Percentiles rank a stretch among this genome's conserved stretches.
These are phyloP conservation scores for Drosophila recens DNA, from an alignment of 2,888 invertebrate species.

Conservation along the genomic window DNA sequence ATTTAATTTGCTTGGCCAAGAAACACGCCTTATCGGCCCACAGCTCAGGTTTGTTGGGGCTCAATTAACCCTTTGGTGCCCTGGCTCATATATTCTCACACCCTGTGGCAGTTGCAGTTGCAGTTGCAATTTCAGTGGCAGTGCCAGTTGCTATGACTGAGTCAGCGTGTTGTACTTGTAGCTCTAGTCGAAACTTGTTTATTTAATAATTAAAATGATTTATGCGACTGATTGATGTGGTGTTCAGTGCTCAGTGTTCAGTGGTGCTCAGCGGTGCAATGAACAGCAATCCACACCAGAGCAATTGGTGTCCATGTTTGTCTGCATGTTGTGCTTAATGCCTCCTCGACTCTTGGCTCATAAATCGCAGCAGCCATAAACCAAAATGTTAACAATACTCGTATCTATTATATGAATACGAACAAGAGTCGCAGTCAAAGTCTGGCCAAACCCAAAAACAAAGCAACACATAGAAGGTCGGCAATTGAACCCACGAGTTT, in stretches of 20 bases:
- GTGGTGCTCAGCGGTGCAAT: constrained; percentile 15
- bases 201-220: constrained; percentile 81
- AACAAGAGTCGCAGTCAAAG: not conserved
- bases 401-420: constrained; percentile 12
- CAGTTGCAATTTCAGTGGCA: constrained; percentile 2
- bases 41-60: constrained; percentile 33
- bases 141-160: constrained; percentile 31
- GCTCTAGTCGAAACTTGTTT: constrained; percentile 58
- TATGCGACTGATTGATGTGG: constrained; percentile 78
- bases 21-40: constrained; percentile 12
- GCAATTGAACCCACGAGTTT: constrained; percentile 41
- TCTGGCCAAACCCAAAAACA: constrained; percentile 51
- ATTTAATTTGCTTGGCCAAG: not conserved
- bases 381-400: constrained; percentile 67
- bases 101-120: constrained; percentile 29
- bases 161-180: constrained; percentile 44
- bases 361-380: constrained; percentile 66
- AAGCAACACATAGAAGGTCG: constrained; percentile 56
- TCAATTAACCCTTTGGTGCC: constrained; percentile 70
- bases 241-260: constrained; percentile 32
- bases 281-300: constrained; percentile 51
- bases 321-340: constrained; percentile 70
- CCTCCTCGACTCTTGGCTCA: constrained; percentile 50
- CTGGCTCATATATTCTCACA: constrained; percentile 61
- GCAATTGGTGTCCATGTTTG: constrained; percentile 66